Percentiles rank a stretch among this genome's conserved stretches.
Conservation (phyloP, 2,113 vertebrate species). For the Macaca nemestrina region DNA sequence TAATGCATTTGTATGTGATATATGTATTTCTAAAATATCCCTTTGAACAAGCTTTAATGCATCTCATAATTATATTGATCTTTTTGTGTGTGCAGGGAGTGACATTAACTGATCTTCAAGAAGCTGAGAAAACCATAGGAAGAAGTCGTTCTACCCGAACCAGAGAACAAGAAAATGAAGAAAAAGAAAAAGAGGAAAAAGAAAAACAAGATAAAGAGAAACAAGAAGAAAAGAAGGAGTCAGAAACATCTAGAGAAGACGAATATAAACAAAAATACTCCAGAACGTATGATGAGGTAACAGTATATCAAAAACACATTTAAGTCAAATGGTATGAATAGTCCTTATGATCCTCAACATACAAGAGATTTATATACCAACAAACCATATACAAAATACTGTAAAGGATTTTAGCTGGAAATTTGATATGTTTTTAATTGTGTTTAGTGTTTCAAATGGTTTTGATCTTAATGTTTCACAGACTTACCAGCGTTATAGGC, state of each 20-base stretch:
- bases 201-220: conserved; percentile 97
- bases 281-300: conserved; percentile 94
- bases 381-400: background rate
- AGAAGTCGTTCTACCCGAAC: conserved; percentile 91
- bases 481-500: conserved; percentile 91
- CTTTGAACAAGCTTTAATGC: conserved; percentile 1
- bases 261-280: conserved; percentile 95
- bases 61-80: conserved; percentile 2
- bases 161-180: conserved; percentile 95
- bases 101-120: conserved; percentile 97
- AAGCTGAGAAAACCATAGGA: conserved; percentile 98
- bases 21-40: background rate
- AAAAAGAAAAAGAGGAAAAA: conserved; percentile 94
- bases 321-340: background rate
- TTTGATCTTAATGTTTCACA: conserved; percentile 76
- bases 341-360: background rate
- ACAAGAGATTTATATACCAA: background rate
- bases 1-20: background rate
- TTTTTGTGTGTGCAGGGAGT: conserved; percentile 89
- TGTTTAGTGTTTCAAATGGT: conserved; percentile 55
- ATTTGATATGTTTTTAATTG: conserved; percentile 30
- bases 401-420: conserved; percentile 60
- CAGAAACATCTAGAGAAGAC: conserved; percentile 92
- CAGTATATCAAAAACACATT: background rate
- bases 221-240: conserved; percentile 96